Percentiles rank a stretch among this genome's conserved stretches.
These are phyloP conservation scores for Brotogeris chrysoptera DNA, from an alignment of 2,797 vertebrate genomes.

Conservation along the genomic window DNA sequence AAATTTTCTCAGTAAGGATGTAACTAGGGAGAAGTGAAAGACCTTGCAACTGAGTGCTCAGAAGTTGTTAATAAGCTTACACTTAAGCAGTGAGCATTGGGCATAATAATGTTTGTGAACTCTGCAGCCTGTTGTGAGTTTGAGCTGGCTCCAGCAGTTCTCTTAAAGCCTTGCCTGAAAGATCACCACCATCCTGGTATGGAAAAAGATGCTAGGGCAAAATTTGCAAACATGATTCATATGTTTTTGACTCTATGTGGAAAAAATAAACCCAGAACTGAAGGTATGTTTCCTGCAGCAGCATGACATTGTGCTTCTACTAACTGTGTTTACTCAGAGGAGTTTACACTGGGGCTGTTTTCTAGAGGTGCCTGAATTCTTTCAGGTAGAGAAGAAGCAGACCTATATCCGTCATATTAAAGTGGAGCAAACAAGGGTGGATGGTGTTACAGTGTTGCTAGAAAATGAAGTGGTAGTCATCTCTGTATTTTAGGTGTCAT, in stretches of 20 bases:
- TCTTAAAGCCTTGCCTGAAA: not conserved
- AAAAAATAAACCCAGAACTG: not conserved
- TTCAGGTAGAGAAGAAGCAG: not conserved
- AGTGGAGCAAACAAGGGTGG: not conserved
- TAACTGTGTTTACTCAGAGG: accelerated
- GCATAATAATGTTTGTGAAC: conserved; percentile 36
- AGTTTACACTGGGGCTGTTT: not conserved
- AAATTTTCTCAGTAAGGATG: conserved; percentile 26
- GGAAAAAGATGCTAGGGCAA: accelerated
- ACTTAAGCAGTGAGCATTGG: conserved; percentile 24
- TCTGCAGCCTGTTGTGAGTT: not conserved
- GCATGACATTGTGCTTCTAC: not conserved
- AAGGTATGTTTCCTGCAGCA: not conserved
- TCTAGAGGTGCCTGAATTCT: not conserved
- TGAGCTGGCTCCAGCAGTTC: not conserved
- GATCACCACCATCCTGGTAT: not conserved
- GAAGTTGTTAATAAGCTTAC: conserved; percentile 62
- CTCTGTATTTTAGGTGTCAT: not conserved
- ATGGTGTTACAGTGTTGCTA: not conserved
- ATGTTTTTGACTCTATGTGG: not conserved
- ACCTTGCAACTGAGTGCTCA: conserved; percentile 18
- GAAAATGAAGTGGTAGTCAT: not conserved
- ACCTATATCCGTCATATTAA: not conserved
- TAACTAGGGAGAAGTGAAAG: conserved; percentile 34
- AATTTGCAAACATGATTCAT: not conserved